These are phyloP conservation scores for Rotaria sp. DNA, from an alignment of 2,888 invertebrate species.

Conservation along the genomic window DNA sequence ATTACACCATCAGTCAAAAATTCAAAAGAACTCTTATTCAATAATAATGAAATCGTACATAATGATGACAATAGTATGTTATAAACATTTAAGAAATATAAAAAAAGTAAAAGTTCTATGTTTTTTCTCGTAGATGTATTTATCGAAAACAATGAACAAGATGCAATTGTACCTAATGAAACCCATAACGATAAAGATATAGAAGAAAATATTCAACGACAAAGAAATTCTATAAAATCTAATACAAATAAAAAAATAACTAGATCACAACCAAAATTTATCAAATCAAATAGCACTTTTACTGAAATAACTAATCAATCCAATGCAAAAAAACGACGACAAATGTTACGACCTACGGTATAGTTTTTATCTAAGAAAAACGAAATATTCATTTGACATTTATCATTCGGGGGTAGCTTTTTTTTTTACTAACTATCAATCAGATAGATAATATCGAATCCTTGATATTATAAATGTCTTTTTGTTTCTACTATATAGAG, in stretches of 20 bases:
- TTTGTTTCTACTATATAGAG: background rate
- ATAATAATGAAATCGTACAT: background rate
- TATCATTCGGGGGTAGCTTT: too few relatives aligned
- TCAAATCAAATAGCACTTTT: background rate
- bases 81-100: background rate
- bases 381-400: too few relatives aligned
- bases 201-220: background rate
- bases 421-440: too few relatives aligned
- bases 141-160: background rate
- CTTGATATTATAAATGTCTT: too few relatives aligned
- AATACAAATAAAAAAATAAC: background rate
- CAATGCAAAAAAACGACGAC: background rate
- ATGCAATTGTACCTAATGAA: background rate
- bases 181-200: too few relatives aligned
- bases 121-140: background rate
- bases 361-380: background rate
- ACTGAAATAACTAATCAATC: background rate
- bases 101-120: background rate
- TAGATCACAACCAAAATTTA: background rate
- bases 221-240: background rate
- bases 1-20: background rate
- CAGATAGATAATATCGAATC: background rate
- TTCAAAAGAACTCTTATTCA: background rate
- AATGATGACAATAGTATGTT: background rate
- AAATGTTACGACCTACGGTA: background rate